Conservation (phyloP, 2,113 vertebrate genomes). For the Passer domesticus region DNA sequence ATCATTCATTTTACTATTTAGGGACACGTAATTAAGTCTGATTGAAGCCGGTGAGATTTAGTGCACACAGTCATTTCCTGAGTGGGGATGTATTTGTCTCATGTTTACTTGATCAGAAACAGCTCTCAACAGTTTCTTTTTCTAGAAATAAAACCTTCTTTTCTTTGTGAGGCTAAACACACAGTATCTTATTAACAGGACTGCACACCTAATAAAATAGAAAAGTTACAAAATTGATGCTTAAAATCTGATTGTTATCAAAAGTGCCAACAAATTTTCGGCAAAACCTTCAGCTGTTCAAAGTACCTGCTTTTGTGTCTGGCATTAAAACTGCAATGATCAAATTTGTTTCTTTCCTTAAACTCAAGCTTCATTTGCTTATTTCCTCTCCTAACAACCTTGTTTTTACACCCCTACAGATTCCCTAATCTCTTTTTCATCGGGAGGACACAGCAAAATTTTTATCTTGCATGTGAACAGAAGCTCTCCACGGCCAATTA, state of each 20-base stretch:
- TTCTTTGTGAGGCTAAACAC: not conserved
- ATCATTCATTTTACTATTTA: not conserved
- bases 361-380: not conserved
- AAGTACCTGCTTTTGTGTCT: not conserved
- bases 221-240: not conserved
- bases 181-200: not conserved
- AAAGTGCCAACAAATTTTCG: not conserved
- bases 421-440: not conserved
- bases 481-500: not conserved
- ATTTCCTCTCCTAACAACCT: not conserved
- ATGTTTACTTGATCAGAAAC: not conserved
- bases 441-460: not conserved
- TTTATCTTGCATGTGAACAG: not conserved
- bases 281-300: not conserved
- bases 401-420: not conserved
- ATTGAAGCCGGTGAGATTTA: not conserved
- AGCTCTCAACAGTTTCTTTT: not conserved
- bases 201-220: not conserved
- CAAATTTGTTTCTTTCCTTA: not conserved
- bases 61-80: not conserved
- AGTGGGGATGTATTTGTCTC: not conserved
- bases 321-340: not conserved
- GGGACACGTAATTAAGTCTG: not conserved
- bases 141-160: not conserved
- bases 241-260: not conserved